Base-by-base conservation (phyloP, 2,113 vertebrate genomes). In the Galemys pyrenaicus region DNA sequence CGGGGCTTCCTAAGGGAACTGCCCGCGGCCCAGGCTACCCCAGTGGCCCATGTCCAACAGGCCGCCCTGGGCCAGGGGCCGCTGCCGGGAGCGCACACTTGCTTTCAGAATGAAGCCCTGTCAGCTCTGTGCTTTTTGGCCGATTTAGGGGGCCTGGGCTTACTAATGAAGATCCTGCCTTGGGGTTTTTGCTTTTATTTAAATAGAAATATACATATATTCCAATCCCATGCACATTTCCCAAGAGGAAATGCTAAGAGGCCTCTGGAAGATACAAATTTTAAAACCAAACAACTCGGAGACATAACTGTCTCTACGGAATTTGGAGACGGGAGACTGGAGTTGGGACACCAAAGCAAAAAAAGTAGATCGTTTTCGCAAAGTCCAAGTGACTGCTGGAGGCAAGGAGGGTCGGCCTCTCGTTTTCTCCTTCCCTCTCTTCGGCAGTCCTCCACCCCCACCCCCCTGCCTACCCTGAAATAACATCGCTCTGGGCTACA, bases 401-500 rank as follows among this genome's bases (percentile, higher is more conserved):
- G 92, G 94, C 89, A 95, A 94, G 64, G 58, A 91, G 94, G 91
- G 94, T 67, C 13, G 3, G 85, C 96, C 93, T 95, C 96, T 67
- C 35, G 49, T 93, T 94, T 97, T 97, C 73, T 95, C 92, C 46
- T 64, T 78, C 58, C 67, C 37, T 94, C 87, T 58, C 26, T 39
- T 60, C 71, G 16, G 22, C 24, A 54, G 54, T 44, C 10, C 78
- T 60, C 51, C 39, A 62, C 88, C 95, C 90, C 90, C 93, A 92
- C 89, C 96, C 70, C 67, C 92, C 95, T 94, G 95, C 87, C 37
- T 82, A 41, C 46, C 96, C 96, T 96, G 95, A 97, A 98, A 97
- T 92, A 98, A 97, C 95, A 98, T 87, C 92, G 91, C 97, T 96
- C 94, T 96, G 96, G 96, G 96, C 96, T 96, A 95, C 89, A 91